These are phyloP conservation scores for Eriocheir sinensis DNA, from an alignment of 1,140 invertebrate species.

Conservation along the genomic window DNA sequence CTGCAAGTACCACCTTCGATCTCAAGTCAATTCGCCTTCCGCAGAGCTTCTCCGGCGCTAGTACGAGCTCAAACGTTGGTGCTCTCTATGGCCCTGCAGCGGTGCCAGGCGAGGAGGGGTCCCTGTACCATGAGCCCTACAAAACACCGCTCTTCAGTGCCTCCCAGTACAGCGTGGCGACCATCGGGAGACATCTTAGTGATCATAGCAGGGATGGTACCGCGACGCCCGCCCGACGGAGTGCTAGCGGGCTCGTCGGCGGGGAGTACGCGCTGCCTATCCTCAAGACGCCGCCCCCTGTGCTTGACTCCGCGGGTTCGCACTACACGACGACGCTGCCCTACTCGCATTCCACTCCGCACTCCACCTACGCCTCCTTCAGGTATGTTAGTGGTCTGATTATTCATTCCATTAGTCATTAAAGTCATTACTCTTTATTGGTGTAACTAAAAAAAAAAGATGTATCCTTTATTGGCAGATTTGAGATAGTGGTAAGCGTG, in stretches of 20 bases:
- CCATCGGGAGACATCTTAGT: slow-evolving; percentile 70
- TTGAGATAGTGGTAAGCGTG: no score
- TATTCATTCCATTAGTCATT: neutral
- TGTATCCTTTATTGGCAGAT: no score
- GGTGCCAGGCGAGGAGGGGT: slow-evolving; percentile 82
- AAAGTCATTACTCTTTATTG: no score
- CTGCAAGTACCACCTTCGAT: slow-evolving; percentile 85
- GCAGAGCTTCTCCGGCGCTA: slow-evolving; percentile 79
- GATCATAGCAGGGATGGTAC: slow-evolving; percentile 61
- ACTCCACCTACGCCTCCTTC: slow-evolving; percentile 57
- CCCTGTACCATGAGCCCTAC: slow-evolving; percentile 86
- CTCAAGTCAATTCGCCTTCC: slow-evolving; percentile 86
- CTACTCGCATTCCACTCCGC: slow-evolving; percentile 52
- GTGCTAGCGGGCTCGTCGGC: slow-evolving; percentile 17
- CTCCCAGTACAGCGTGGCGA: slow-evolving; percentile 76
- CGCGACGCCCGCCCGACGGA: neutral
- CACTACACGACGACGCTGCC: slow-evolving; percentile 28
- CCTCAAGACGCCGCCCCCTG: slow-evolving; percentile 71
- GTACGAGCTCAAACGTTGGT: slow-evolving; percentile 80
- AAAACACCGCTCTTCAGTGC: slow-evolving; percentile 81
- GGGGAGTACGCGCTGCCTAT: slow-evolving; percentile 75
- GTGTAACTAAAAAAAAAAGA: no score
- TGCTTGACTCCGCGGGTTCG: slow-evolving; percentile 45
- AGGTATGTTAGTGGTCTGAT: neutral
- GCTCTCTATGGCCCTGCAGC: slow-evolving; percentile 82